Evolutionary conservation across 1,140 invertebrate genomes (phyloP).

Genomic region (Triops cancriformis): DNA sequence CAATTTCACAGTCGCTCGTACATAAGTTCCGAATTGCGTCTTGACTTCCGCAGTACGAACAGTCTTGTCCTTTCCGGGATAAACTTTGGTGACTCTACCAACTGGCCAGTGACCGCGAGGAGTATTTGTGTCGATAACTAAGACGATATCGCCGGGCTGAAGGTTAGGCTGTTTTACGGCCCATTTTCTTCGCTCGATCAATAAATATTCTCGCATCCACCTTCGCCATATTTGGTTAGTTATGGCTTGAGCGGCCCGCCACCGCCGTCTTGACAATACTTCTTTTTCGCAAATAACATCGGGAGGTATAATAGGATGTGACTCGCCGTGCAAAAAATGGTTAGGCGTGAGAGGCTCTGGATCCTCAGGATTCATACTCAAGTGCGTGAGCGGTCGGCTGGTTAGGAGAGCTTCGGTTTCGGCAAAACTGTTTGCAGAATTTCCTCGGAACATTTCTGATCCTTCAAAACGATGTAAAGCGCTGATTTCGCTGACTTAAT

Average conservation of each 20-base stretch:
- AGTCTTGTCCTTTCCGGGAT: too few relatives aligned
- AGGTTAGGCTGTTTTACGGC: too few relatives aligned
- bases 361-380: conserved; percentile 24
- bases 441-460: conserved; percentile 14
- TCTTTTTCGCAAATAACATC: not conserved
- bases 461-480: conserved; percentile 30
- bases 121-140: too few relatives aligned
- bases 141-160: too few relatives aligned
- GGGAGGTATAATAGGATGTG: not conserved
- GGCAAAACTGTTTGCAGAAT: not conserved
- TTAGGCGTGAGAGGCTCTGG: conserved; percentile 26
- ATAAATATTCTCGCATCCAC: conserved; percentile 1
- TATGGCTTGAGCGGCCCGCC: conserved; percentile 15
- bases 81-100: too few relatives aligned
- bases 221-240: conserved; percentile 17
- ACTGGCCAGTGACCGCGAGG: too few relatives aligned
- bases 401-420: conserved; percentile 33
- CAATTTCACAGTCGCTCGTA: too few relatives aligned
- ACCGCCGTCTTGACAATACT: not conserved
- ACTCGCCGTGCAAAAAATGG: not conserved
- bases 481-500: conserved; percentile 37
- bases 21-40: too few relatives aligned
- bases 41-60: too few relatives aligned
- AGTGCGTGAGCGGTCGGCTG: conserved; percentile 27
- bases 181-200: too few relatives aligned